Evolutionary conservation across 2,888 invertebrate genomes (phyloP), one percentile per base, ranked within the genome.

Genomic region (Amblyteles armatorius): DNA sequence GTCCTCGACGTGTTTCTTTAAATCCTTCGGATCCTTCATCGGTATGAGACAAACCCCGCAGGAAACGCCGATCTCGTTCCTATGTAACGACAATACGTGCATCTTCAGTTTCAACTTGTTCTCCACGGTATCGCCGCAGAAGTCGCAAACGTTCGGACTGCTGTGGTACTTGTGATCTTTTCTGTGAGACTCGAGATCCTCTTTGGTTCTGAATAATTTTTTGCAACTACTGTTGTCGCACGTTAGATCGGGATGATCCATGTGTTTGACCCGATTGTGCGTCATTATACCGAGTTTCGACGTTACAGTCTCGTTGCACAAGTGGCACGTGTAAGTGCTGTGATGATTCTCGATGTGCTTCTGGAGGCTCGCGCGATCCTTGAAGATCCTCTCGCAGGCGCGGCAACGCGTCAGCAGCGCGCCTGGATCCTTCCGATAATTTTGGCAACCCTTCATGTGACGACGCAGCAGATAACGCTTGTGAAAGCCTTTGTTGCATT

Each of bases 371-470:
- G 95, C 95, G 1, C 95, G 94, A 87, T 95, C 95, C 86, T 95
- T 95, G 87, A 95, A 95, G 71, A 95, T 95, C 73, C 95, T 94
- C 81, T 95, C 94, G 89, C 95, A 96, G 6, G 95, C 94, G 79
- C 95, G 94, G 87, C 95, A 96, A 2, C 95, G 94, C 2, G 95
- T 95, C 19, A 95, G 87, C n/a, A 95, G 87, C 0, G 94, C 92
- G 0, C 93, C 93, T 0, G 94, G 94, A 89, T 95, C 95, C 87
- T 95, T 95, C 0, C 94, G 89, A 65, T 94, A 94, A 79, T 93
- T 94, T 87, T 95, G 95, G 89, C 95, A 96, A 84, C 95, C 95
- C 87, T 95, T 95, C 92, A 95, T 94, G 89, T 95, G 95, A 89
- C 95, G 95, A 81, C 95, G 94, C 29, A 95, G 89, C 22, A 95